These are phyloP conservation scores for Dipodomys stephensi DNA, from an alignment of 2,113 vertebrate species.

Conservation along the genomic window DNA sequence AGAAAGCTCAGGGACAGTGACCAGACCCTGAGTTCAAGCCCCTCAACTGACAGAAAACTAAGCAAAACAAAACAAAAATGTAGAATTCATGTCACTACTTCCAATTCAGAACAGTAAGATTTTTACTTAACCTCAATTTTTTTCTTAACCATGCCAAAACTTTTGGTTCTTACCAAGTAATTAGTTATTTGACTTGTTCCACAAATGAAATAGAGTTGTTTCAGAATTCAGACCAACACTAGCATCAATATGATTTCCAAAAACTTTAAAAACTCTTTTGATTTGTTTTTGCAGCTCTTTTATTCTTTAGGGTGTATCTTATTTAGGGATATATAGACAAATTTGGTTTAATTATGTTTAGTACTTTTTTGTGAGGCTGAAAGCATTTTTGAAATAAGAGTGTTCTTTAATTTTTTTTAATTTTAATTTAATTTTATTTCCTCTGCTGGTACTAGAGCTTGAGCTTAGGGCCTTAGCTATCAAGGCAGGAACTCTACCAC, in stretches of 20 bases:
- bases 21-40: too few species aligned
- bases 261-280: constrained; percentile 20
- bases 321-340: neutral
- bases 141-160: constrained; percentile 31
- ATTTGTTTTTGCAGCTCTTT: constrained; percentile 48
- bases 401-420: too few species aligned
- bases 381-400: constrained; percentile 48
- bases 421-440: too few species aligned
- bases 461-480: too few species aligned
- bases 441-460: too few species aligned
- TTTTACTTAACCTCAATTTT: constrained; percentile 50
- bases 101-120: neutral
- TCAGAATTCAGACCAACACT: neutral
- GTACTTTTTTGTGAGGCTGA: constrained; percentile 26
- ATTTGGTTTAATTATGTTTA: constrained; percentile 45
- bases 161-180: constrained; percentile 19
- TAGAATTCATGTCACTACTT: constrained; percentile 19
- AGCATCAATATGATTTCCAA: constrained; percentile 16
- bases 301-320: constrained; percentile 34
- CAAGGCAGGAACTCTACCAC: too few species aligned
- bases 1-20: too few species aligned
- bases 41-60: too few species aligned
- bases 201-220: neutral
- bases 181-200: constrained; percentile 35
- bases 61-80: too few species aligned